phyloP scores from a whole-genome alignment of 2,113 vertebrate genomes.

The Tragelaphus buxtoni region DNA sequence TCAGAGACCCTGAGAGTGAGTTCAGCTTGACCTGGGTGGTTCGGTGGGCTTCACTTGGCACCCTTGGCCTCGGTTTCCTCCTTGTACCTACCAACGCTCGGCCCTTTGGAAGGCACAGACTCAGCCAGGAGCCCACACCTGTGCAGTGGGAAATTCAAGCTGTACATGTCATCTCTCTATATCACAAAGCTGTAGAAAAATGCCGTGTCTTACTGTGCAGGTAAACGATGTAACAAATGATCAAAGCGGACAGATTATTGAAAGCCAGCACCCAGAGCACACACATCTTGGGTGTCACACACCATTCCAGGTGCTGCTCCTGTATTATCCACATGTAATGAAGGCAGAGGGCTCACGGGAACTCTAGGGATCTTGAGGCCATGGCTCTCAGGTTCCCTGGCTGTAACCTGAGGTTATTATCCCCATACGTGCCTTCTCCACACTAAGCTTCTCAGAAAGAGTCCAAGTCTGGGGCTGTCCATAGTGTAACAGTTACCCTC shows the following conservation, averaged over 20 bases:
- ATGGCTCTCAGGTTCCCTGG: neutral
- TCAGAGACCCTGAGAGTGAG: neutral
- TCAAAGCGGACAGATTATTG: neutral
- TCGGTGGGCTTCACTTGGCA: fast-evolving
- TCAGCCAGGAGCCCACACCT: neutral
- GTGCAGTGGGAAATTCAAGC: too few relatives aligned
- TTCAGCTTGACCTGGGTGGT: neutral
- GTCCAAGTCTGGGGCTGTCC: neutral
- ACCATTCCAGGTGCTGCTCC: neutral
- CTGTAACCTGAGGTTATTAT: neutral
- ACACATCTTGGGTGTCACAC: neutral
- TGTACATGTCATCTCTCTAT: too few relatives aligned
- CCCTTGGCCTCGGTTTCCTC: neutral
- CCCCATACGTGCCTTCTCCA: neutral
- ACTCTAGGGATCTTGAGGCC: neutral
- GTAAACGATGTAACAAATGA: neutral
- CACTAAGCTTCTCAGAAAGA: neutral
- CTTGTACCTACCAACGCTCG: neutral
- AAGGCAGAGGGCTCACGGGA: neutral
- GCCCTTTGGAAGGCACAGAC: neutral
- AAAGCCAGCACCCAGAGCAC: neutral
- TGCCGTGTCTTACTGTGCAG: neutral
- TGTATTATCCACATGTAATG: neutral
- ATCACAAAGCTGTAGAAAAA: neutral
- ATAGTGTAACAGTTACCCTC: neutral